Base-by-base conservation (phyloP, 2,888 invertebrate genomes). In the Imbricaverruca yamaguchii region DNA sequence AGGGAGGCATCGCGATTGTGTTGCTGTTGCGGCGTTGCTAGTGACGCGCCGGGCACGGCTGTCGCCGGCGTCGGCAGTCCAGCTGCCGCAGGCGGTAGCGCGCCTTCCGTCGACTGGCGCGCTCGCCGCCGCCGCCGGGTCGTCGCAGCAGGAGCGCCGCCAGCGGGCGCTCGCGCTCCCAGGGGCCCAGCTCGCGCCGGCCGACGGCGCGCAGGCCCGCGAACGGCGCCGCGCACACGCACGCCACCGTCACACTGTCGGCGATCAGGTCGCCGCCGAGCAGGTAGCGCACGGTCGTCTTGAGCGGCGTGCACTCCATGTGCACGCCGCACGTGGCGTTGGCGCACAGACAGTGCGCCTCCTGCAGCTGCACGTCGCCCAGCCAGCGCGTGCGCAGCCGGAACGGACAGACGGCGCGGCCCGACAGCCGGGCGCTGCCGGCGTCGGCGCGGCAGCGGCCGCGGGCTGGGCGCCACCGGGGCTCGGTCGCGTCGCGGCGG, bases 301-400 rank as follows among this genome's bases (percentile, higher is more conserved):
- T 23, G 25, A 67, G 67, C 67, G 67, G 67, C 67, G 67, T 67
- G 25, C 67, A 67, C 67, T 67, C 67, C 67, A n/a, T 23, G 67
- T n/a, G 13, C 12, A 25, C 25, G n/a, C 67, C 67, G 67, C 67
- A 67, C 12, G 25, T 8, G 67, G 12, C 25, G 67, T 25, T 13
- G 23, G 23, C 12, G 67, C 67, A 67, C 25, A 25, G 25, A 25
- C 67, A 67, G 25, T 13, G 67, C 23, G 67, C 67, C 67, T 13
- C 25, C 67, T 25, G 67, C 67, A 67, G 67, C 67, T 67, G 25
- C 4, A 67, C 67, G 25, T 67, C 67, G 25, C 67, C 67, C n/a
- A 67, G 8, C 67, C 25, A n/a, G 10, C 9, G n/a, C 67, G 67
- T 2, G 12, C 13, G 25, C 67, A 67, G 12, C 67, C n/a, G 67